A percentile compares a stretch with the other conserved stretches of the same genome.
Evolutionary conservation across 2,888 invertebrate species (phyloP).

Genomic region (Lacanobia wlatinum): DNA sequence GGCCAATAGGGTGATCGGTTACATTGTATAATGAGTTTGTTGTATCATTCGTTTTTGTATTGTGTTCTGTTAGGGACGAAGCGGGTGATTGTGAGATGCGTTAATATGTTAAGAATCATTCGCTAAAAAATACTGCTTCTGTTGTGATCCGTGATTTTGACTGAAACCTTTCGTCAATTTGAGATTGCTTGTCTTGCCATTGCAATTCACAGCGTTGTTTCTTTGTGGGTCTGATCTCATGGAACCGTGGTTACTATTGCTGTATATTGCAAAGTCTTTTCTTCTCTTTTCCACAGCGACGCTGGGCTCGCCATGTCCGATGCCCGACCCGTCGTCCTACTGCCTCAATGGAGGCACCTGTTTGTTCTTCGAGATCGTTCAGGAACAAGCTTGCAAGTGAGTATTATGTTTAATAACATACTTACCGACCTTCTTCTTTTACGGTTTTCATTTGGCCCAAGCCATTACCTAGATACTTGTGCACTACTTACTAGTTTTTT

Average conservation of each 20-base stretch:
- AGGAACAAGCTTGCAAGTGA: constrained; percentile 96
- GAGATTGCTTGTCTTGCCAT: not conserved
- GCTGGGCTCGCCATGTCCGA: constrained; percentile 92
- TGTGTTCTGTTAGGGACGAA: constrained; percentile 39
- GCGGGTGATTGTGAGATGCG: constrained; percentile 5
- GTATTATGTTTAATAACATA: constrained; percentile 75
- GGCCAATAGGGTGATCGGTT: constrained; percentile 79
- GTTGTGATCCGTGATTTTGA: not conserved
- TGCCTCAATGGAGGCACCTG: constrained; percentile 97
- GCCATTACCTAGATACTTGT: not conserved
- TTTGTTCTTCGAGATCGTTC: constrained; percentile 94
- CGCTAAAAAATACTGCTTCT: not conserved
- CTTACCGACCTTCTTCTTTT: not conserved
- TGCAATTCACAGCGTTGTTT: not conserved
- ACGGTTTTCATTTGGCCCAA: not conserved
- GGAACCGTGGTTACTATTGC: not conserved
- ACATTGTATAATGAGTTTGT: constrained; percentile 72
- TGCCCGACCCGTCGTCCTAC: constrained; percentile 92
- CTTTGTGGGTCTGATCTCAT: not conserved
- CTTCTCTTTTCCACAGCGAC: constrained; percentile 76
- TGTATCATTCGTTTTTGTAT: constrained; percentile 56
- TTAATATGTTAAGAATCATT: not conserved
- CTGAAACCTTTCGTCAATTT: not conserved
- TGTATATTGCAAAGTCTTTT: not conserved
- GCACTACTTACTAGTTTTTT: not conserved